Evolutionary conservation across 1,140 invertebrate genomes (phyloP), one percentile per base, ranked within the genome.

Genomic region (Plectrocnemia conspersa): DNA sequence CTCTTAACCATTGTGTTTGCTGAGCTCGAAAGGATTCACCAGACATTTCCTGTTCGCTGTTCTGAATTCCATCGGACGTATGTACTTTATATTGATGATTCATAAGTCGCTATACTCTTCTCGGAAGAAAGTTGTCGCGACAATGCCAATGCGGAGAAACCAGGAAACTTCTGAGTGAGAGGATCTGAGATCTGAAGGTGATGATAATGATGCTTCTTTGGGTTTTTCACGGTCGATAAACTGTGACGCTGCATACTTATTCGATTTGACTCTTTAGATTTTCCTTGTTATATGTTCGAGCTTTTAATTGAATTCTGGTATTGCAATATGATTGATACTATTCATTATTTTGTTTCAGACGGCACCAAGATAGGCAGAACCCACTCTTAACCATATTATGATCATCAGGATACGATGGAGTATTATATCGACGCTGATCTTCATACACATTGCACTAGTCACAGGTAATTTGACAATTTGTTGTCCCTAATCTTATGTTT

Each of bases 351-450:
- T 52, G 3, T 56, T 60, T 25, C 58, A 53, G 50, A 46, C 49
- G 49, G 54, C 33, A 38, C 36, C 22, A 56, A 52, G 53, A 32
- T 56, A 42, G 25, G 40, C 24, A 27, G 21, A 48, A 38, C 32
- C 13, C 18, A 41, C 19, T 15, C 38, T 27, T 42, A 1, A 23
- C 42, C 32, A 24, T 57, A 61, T 46, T 54, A 61, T 61, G 59
- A 54, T 61, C 38, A 61, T 61, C 54, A 61, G 59, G 52, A 61
- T 57, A 61, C 33, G 50, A 61, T 57, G 59, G 54, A 32, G 44
- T 27, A 38, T 42, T 13, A 19, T 54, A n/a, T 22, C 57, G 27
- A 36, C 36, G 15, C 33, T 55, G 15, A 10, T 54, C 15, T 33
- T 48, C 27, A 19, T 54, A 27, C 54, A 44, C 32, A 52, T 24